These are phyloP conservation scores for Nemotelus pantherinus DNA, from an alignment of 2,888 invertebrate genomes.

Conservation along the genomic window DNA sequence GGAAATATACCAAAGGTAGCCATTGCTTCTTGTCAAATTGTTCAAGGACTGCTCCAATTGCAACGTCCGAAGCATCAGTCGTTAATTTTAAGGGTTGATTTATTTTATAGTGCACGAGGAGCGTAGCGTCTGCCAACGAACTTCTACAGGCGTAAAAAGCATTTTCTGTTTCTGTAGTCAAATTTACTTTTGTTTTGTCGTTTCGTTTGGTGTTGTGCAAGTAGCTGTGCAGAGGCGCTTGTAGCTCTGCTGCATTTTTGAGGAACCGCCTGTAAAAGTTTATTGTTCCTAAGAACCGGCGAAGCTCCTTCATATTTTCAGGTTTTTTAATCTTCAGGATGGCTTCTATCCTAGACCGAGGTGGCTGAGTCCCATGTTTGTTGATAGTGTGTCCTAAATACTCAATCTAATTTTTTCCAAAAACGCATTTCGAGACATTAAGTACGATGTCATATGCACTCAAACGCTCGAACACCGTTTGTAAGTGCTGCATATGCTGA, in stretches of 20 bases:
- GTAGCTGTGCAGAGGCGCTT: background rate
- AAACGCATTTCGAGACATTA: constrained; percentile 1
- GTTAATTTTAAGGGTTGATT: too few relatives aligned
- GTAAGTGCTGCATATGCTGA: background rate
- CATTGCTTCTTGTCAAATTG: too few relatives aligned
- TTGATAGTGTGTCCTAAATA: background rate
- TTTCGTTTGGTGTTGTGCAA: background rate
- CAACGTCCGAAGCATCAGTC: too few relatives aligned
- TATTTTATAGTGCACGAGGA: too few relatives aligned
- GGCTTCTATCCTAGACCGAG: background rate
- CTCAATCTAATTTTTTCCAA: background rate
- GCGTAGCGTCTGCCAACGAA: too few relatives aligned
- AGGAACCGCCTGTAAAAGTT: constrained; percentile 25
- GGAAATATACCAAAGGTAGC: too few relatives aligned
- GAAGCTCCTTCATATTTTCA: background rate
- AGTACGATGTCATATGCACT: background rate
- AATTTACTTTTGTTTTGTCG: background rate
- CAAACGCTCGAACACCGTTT: background rate
- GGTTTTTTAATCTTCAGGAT: background rate
- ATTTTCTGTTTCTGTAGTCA: background rate
- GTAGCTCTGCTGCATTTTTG: constrained; percentile 1
- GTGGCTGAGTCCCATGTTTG: background rate
- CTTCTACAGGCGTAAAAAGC: background rate
- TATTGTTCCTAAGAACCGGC: constrained; percentile 5
- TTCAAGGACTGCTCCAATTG: too few relatives aligned